These are phyloP conservation scores for Morpho deidamia DNA, from an alignment of 2,888 invertebrate species.

Conservation along the genomic window DNA sequence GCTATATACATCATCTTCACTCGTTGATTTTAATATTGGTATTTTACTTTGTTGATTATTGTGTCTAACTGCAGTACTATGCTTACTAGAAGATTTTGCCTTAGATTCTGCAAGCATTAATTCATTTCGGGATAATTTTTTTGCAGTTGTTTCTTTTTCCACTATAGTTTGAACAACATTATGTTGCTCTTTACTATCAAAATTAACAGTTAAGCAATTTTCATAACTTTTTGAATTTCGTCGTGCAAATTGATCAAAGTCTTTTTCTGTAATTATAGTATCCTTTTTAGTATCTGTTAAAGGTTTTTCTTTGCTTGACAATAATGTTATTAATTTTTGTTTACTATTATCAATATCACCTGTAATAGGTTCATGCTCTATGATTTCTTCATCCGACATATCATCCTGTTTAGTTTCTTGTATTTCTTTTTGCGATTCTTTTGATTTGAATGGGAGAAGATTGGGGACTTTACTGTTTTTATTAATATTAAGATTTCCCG, in stretches of 20 bases:
- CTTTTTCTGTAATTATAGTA: slow-evolving; percentile 64
- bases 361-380: slow-evolving; percentile 41
- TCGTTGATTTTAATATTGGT: slow-evolving; percentile 32
- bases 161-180: slow-evolving; percentile 54
- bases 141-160: slow-evolving; percentile 43
- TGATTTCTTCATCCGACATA: slow-evolving; percentile 37
- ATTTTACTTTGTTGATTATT: slow-evolving; percentile 36
- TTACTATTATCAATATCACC: slow-evolving; percentile 33
- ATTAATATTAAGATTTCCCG: slow-evolving; percentile 32
- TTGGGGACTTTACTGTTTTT: slow-evolving; percentile 44
- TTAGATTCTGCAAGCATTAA: slow-evolving; percentile 42
- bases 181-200: slow-evolving; percentile 49
- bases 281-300: slow-evolving; percentile 48
- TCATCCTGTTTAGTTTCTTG: slow-evolving; percentile 27
- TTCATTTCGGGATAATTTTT: slow-evolving; percentile 47
- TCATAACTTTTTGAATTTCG: slow-evolving; percentile 65
- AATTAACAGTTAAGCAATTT: slow-evolving; percentile 58
- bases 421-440: slow-evolving; percentile 31
- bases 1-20: slow-evolving; percentile 40
- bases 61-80: slow-evolving; percentile 30
- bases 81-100: slow-evolving; percentile 42
- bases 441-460: slow-evolving; percentile 40
- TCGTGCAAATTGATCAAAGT: slow-evolving; percentile 69
- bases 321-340: slow-evolving; percentile 22
- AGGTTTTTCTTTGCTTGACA: slow-evolving; percentile 36